These are phyloP conservation scores for Rhamnusium bicolor DNA, from an alignment of 2,888 invertebrate genomes.

Conservation along the genomic window DNA sequence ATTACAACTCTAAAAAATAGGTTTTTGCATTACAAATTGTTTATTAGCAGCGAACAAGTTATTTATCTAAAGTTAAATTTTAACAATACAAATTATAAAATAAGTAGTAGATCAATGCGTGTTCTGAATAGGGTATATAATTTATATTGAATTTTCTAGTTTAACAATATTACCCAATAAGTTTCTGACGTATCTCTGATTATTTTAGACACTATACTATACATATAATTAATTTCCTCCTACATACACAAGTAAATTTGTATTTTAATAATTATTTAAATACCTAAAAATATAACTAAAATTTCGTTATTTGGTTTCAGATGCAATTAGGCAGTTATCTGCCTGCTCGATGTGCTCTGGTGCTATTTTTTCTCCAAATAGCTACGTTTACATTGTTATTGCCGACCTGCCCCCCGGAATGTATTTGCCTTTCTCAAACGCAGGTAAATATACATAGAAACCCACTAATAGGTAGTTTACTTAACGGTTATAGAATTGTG, in stretches of 20 bases:
- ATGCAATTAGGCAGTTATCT: constrained; percentile 65
- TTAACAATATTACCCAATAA: too few species aligned
- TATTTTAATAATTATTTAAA: not conserved
- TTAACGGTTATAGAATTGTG: constrained; percentile 13
- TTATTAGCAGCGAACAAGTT: too few species aligned
- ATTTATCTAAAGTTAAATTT: too few species aligned
- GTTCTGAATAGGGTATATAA: too few species aligned
- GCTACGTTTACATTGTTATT: constrained; percentile 68
- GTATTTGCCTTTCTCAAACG: constrained; percentile 89
- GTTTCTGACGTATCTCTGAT: too few species aligned
- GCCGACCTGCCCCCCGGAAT: constrained; percentile 84
- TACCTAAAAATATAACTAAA: not conserved
- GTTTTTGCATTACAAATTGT: too few species aligned
- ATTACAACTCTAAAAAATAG: too few species aligned
- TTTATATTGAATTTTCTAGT: too few species aligned
- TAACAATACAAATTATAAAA: too few species aligned
- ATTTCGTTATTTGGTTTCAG: constrained; percentile 60
- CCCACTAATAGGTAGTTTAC: constrained; percentile 20
- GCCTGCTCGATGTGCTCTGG: constrained; percentile 61
- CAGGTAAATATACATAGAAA: constrained; percentile 76
- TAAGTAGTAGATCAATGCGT: too few species aligned
- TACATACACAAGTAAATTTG: not conserved
- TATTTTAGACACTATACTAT: too few species aligned
- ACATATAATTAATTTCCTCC: not conserved
- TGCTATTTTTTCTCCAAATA: constrained; percentile 63